Evolutionary conservation across 2,888 invertebrate genomes (phyloP), one percentile per base, ranked within the genome.

Genomic region (Steinernema carpocapsae): DNA sequence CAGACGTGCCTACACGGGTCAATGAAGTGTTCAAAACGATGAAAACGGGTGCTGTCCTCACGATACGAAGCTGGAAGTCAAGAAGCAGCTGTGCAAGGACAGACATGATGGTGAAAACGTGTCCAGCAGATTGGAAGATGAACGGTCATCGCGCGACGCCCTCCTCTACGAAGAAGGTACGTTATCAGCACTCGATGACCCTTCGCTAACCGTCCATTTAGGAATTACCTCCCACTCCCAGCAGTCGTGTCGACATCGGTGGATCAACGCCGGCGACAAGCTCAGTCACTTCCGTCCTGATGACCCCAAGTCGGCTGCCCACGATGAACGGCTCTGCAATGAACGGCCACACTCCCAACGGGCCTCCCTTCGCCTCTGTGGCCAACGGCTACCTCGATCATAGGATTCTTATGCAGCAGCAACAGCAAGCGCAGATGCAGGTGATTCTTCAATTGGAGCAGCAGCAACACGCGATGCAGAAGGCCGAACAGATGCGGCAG

Each of bases 401-500:
- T 3, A 6, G 64, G 1, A 22, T 64, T 17, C 19, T 64, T 6
- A 26, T 26, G 32, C 64, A 64, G 26, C 64, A 64, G 32, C 64
- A 64, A 17, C 64, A 64, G 17, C 64, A 64, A 32, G 14, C 29
- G 14, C 64, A 64, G 17, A 29, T 64, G 64, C 32, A 26, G 26
- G 17, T 32, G 12, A 29, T 32, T 17, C 29, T n/a, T 10, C 32
- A 64, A 32, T 6, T 32, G 17, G 32, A 64, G 14, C 64, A 64
- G 19, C 56, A 56, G 26, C 64, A 64, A 7, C 29, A 26, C 7
- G 17, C 29, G 32, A 26, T 29, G 64, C 24, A 64, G 32, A 26
- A 64, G 26, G 64, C 64, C 6, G 64, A 64, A 32, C 64, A 64
- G 64, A 64, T 64, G 32, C 29, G 64, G 37, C 64, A 64, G 32